These are phyloP conservation scores for Dendrocincla tyrannina DNA, from an alignment of 2,797 vertebrate genomes.

Conservation along the genomic window DNA sequence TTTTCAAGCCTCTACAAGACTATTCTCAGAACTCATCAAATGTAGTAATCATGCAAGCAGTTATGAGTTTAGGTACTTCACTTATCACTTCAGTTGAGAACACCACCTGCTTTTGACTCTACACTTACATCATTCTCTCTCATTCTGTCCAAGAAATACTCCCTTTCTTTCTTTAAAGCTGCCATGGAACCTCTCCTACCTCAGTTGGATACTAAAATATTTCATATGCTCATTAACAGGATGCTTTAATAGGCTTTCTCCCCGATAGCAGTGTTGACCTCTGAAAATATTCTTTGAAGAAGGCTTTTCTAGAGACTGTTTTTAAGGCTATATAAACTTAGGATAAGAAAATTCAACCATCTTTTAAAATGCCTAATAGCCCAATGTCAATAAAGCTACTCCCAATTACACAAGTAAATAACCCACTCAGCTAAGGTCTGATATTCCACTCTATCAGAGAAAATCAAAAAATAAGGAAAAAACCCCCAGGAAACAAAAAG, in stretches of 20 bases:
- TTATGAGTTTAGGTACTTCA: neutral
- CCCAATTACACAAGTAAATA: neutral
- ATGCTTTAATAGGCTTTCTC: neutral
- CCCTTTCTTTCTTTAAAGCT: neutral
- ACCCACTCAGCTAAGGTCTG: neutral
- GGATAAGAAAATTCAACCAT: neutral
- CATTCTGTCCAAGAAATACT: neutral
- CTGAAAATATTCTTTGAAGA: neutral
- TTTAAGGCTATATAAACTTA: neutral
- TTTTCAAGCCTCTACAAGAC: neutral
- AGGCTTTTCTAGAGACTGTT: neutral
- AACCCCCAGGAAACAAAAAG: neutral
- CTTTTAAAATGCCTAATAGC: neutral
- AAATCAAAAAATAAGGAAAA: neutral
- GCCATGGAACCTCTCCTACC: neutral
- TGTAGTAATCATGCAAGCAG: neutral
- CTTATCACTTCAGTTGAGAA: neutral
- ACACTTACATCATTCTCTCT: neutral
- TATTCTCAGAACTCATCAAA: neutral
- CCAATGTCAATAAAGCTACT: constrained; percentile 8
- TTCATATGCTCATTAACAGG: neutral
- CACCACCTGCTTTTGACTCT: constrained; percentile 8
- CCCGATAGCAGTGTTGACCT: neutral
- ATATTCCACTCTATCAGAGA: neutral
- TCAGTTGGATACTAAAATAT: neutral